Percentiles rank a stretch among this genome's conserved stretches.
Evolutionary conservation across 2,113 vertebrate species (phyloP).

Genomic region (Alethe castanea): DNA sequence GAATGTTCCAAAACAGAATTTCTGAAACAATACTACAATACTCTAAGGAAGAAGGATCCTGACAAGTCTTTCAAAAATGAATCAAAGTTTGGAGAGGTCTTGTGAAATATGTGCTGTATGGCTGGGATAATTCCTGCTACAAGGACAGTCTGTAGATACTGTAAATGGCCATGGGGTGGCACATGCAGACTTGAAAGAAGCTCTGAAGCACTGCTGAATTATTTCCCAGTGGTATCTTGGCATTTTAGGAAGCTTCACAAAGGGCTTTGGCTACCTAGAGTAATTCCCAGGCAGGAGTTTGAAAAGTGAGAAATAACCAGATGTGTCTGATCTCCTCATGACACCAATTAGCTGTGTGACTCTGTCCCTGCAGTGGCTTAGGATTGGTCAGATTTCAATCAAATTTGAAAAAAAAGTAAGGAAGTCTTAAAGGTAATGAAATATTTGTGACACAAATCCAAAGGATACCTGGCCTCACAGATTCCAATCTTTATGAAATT

Average conservation of each 20-base stretch:
- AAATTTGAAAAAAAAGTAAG: neutral
- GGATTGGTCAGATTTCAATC: neutral
- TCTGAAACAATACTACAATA: slow-evolving; percentile 35
- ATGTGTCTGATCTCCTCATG: neutral
- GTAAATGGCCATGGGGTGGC: slow-evolving; percentile 3
- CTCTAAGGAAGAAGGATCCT: slow-evolving; percentile 33
- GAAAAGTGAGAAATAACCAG: neutral
- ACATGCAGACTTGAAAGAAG: neutral
- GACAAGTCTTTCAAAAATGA: slow-evolving; percentile 71
- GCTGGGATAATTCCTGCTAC: neutral
- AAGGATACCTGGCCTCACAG: neutral
- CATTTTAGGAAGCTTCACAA: neutral
- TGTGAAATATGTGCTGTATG: neutral
- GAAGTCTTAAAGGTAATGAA: neutral
- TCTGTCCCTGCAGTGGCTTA: neutral
- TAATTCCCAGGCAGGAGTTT: neutral
- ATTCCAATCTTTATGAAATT: neutral
- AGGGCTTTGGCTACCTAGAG: neutral
- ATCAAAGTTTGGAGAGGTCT: neutral
- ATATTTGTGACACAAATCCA: neutral
- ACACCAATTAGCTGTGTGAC: neutral
- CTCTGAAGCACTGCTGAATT: neutral
- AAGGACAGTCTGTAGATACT: neutral
- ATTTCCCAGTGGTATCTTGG: neutral
- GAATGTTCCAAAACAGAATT: slow-evolving; percentile 75